Conservation (phyloP, 2,797 vertebrate genomes). For the Chelmon rostratus region DNA sequence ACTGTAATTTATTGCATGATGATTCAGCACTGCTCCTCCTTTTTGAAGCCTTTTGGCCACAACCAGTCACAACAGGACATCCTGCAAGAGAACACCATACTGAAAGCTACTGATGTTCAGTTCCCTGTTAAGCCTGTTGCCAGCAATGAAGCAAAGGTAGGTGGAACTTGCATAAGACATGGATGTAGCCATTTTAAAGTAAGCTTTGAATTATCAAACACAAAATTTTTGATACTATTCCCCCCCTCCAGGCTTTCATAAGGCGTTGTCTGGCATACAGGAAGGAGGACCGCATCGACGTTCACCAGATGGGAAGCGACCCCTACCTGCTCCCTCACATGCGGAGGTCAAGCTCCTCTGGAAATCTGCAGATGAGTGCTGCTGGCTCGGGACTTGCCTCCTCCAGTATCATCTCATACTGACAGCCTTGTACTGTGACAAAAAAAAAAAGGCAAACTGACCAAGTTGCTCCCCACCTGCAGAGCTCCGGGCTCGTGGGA, state of each 20-base stretch:
- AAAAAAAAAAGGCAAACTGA: slow-evolving; percentile 59
- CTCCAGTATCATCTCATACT: slow-evolving; percentile 95
- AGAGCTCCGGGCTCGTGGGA: slow-evolving; percentile 78
- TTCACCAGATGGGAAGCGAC: slow-evolving; percentile 97
- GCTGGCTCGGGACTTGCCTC: slow-evolving; percentile 90
- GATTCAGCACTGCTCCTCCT: neutral
- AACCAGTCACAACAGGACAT: slow-evolving; percentile 99
- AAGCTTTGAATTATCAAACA: neutral
- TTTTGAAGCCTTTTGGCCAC: slow-evolving; percentile 97
- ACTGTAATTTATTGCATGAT: neutral
- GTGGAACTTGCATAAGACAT: neutral
- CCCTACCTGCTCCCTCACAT: slow-evolving; percentile 98
- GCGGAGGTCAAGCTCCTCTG: slow-evolving; percentile 99
- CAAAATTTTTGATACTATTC: neutral
- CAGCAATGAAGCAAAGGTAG: slow-evolving; percentile 99
- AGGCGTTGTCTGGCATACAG: slow-evolving; percentile 98
- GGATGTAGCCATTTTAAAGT: neutral
- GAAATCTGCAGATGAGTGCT: slow-evolving; percentile 94
- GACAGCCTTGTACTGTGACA: slow-evolving; percentile 83
- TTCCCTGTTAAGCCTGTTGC: slow-evolving; percentile 98
- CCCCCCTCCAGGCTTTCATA: slow-evolving; percentile 91
- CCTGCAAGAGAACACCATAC: slow-evolving; percentile 99
- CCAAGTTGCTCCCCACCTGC: slow-evolving; percentile 62
- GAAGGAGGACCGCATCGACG: slow-evolving; percentile 97
- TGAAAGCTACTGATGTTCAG: slow-evolving; percentile 99